Percentiles rank a stretch among this genome's conserved stretches.
phyloP scores from a whole-genome alignment of 2,888 invertebrate genomes.

The Brachypalpus laphriformis region DNA sequence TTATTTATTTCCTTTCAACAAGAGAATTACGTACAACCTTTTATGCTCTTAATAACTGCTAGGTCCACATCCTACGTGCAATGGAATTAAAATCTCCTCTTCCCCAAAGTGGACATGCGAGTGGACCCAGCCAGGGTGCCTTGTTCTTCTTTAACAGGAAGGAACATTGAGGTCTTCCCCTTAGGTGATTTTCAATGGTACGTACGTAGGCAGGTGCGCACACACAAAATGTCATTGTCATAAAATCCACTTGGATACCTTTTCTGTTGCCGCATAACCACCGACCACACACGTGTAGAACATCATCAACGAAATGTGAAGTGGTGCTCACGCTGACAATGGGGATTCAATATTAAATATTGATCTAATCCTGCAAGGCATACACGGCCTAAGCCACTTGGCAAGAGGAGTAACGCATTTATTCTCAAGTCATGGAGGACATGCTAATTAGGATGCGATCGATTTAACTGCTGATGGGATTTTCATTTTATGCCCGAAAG shows the following conservation, averaged over 20 bases:
- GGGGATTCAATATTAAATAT: constrained; percentile 67
- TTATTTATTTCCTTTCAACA: constrained; percentile 67
- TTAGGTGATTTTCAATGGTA: constrained; percentile 35
- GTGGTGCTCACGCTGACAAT: constrained; percentile 51
- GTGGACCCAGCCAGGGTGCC: constrained; percentile 21
- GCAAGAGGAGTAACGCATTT: constrained; percentile 12
- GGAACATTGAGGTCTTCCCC: constrained; percentile 15
- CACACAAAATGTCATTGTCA: constrained; percentile 57
- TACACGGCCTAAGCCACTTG: constrained; percentile 12
- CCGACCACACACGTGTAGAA: constrained; percentile 37
- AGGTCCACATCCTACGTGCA: constrained; percentile 49
- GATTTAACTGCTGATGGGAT: constrained; percentile 71
- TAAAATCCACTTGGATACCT: constrained; percentile 66
- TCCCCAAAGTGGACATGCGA: constrained; percentile 19
- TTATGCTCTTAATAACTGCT: constrained; percentile 67
- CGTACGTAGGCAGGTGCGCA: constrained; percentile 22
- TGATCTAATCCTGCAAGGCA: constrained; percentile 64
- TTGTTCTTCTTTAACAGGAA: constrained; percentile 30
- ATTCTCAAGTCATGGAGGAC: constrained; percentile 41
- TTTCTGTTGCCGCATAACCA: constrained; percentile 44
- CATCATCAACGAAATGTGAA: constrained; percentile 66
- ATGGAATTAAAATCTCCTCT: constrained; percentile 61
- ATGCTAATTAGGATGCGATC: constrained; percentile 69
- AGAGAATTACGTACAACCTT: constrained; percentile 66
- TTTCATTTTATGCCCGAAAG: constrained; percentile 58